Conservation (phyloP, 2,888 invertebrate genomes). For the Polymixis flavicincta region DNA sequence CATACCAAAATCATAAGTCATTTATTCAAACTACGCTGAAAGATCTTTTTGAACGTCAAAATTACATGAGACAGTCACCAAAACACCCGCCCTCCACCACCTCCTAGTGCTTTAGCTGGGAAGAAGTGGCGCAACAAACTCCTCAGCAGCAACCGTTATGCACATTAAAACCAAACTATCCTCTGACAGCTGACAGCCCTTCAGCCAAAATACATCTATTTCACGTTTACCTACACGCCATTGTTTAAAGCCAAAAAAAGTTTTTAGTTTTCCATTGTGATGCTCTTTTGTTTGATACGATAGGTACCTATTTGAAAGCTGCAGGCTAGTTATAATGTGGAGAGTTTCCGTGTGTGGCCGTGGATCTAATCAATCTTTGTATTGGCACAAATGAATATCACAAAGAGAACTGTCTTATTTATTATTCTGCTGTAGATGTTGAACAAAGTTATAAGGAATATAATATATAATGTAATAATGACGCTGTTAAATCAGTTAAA, state of each 20-base stretch:
- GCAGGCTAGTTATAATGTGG: conserved; percentile 72
- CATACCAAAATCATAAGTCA: no score
- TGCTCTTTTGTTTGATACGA: conserved; percentile 86
- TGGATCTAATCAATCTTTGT: conserved; percentile 42
- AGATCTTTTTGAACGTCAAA: no score
- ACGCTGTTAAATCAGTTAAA: neutral
- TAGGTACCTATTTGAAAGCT: conserved; percentile 75
- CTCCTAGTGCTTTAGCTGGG: no score
- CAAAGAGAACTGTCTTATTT: no score
- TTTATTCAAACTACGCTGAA: no score
- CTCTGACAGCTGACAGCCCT: conserved; percentile 71
- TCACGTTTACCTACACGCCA: conserved; percentile 84
- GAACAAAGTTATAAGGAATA: neutral
- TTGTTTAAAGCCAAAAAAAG: conserved; percentile 87
- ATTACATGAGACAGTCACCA: no score
- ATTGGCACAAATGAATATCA: neutral
- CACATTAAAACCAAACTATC: neutral
- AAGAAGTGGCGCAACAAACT: no score
- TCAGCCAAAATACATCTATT: conserved; percentile 83
- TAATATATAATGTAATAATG: neutral
- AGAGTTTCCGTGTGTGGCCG: conserved; percentile 60
- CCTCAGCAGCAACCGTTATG: neutral
- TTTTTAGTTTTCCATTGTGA: conserved; percentile 85
- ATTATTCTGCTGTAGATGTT: neutral
- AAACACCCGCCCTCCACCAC: no score